Percentiles rank a stretch among this genome's conserved stretches.
Evolutionary conservation across 2,113 vertebrate species (phyloP).

Genomic region (Ramphastos sulfuratus): DNA sequence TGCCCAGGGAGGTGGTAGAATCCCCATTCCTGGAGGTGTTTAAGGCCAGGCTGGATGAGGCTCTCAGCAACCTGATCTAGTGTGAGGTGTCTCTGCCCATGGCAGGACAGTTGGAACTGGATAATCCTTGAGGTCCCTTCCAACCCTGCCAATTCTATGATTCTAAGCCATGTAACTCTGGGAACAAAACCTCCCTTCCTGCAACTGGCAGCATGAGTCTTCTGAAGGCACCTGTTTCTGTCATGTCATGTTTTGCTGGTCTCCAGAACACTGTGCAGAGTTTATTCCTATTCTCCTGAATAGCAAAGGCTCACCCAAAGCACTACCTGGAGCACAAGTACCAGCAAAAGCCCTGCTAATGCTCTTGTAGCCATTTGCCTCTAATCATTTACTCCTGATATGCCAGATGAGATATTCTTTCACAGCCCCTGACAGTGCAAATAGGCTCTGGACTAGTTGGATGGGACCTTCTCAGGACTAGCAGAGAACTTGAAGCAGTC

Average conservation of each 20-base stretch:
- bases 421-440: not conserved
- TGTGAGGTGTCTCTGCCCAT: no score
- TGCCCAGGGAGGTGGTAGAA: no score
- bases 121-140: no score
- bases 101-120: no score
- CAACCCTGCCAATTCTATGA: no score
- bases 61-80: no score
- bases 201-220: not conserved
- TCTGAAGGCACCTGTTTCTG: not conserved
- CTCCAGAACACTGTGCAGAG: not conserved
- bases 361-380: not conserved
- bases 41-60: no score
- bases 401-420: not conserved
- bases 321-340: not conserved
- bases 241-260: accelerated
- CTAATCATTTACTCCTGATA: not conserved
- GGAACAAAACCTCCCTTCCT: not conserved
- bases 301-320: no score
- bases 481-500: not conserved
- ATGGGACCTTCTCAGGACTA: not conserved
- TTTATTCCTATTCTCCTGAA: not conserved
- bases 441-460: not conserved
- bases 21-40: no score
- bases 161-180: not conserved
- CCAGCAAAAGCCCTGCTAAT: not conserved